Conservation (phyloP, 2,888 invertebrate genomes). For the Aspidiotus destructor region DNA sequence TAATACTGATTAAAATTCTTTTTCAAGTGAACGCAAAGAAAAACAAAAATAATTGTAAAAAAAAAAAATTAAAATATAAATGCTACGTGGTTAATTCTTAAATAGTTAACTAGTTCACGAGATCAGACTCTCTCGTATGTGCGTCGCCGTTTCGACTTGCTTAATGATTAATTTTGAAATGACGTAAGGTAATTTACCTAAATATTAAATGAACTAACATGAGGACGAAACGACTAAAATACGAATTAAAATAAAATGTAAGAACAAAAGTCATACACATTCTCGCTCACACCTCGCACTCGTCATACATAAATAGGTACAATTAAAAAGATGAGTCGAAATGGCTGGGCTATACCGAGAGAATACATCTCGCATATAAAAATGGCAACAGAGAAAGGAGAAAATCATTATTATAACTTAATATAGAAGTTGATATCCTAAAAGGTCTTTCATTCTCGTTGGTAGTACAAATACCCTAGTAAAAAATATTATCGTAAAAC, state of each 20-base stretch:
- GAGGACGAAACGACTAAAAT: neutral
- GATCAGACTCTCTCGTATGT: neutral
- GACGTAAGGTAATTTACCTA: too few relatives aligned
- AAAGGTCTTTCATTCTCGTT: too few relatives aligned
- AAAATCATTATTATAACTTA: constrained; percentile 15
- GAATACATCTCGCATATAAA: constrained; percentile 17
- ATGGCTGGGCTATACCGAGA: neutral
- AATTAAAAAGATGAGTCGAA: neutral
- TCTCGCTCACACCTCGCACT: neutral
- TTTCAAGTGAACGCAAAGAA: neutral
- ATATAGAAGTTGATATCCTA: neutral
- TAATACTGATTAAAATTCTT: neutral
- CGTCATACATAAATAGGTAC: neutral
- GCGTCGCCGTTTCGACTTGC: neutral
- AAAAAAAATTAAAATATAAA: constrained; percentile 8
- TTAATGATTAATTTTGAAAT: neutral
- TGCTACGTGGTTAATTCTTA: constrained; percentile 7
- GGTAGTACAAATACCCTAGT: too few relatives aligned
- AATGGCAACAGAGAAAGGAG: constrained; percentile 24
- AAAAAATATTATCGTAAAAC: too few relatives aligned
- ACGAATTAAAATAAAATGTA: neutral
- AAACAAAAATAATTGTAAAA: neutral
- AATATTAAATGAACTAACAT: neutral
- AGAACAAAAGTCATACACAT: too few relatives aligned
- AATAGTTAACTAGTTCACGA: constrained; percentile 10